These are phyloP conservation scores for Bryconaethiops microstoma DNA, from an alignment of 2,797 vertebrate species.

Conservation along the genomic window DNA sequence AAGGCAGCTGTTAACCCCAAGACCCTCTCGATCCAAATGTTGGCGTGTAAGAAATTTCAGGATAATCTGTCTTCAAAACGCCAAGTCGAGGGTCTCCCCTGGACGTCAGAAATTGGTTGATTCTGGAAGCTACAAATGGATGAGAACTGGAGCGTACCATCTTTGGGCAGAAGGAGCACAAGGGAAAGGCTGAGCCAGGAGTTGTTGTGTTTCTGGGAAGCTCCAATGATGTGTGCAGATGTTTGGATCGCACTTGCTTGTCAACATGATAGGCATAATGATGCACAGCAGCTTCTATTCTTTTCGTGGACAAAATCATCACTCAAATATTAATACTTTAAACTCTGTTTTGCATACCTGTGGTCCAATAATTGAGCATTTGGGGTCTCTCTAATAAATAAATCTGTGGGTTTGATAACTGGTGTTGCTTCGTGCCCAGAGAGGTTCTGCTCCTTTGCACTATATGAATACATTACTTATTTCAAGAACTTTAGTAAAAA, in stretches of 20 bases:
- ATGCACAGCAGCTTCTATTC: conserved; percentile 41
- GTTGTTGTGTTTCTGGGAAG: conserved; percentile 42
- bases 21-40: conserved; percentile 31
- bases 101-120: conserved; percentile 45
- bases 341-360: conserved; percentile 9
- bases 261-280: conserved; percentile 53
- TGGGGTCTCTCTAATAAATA: background rate
- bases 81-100: conserved; percentile 41
- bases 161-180: conserved; percentile 48
- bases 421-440: background rate
- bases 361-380: conserved; percentile 5
- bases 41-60: conserved; percentile 39
- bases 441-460: background rate
- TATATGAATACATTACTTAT: background rate
- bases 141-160: conserved; percentile 55
- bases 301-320: conserved; percentile 50
- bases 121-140: conserved; percentile 49
- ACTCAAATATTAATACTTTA: conserved; percentile 3
- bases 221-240: conserved; percentile 57
- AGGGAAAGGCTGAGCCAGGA: conserved; percentile 44
- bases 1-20: conserved; percentile 37
- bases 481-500: background rate
- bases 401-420: background rate
- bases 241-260: conserved; percentile 52
- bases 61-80: conserved; percentile 29